Evolutionary conservation across 2,888 invertebrate genomes (phyloP).

Genomic region (Autographa pulchrina): DNA sequence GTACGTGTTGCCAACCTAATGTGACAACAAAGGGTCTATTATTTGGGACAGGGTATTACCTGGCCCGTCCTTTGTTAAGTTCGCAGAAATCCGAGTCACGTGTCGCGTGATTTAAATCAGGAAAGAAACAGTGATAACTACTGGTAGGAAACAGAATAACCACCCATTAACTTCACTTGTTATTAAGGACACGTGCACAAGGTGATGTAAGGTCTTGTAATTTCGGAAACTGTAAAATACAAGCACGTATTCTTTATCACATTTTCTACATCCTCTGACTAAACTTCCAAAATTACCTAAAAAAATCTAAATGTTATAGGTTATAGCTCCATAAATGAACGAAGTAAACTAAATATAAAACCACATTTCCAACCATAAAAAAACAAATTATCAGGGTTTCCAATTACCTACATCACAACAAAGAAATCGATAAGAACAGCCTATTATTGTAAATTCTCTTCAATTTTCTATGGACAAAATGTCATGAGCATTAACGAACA

Average conservation of each 20-base stretch:
- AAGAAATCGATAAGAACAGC: constrained; percentile 30
- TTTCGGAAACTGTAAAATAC: not conserved
- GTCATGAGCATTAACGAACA: constrained; percentile 13
- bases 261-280: not conserved
- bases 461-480: constrained; percentile 10
- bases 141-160: constrained; percentile 32
- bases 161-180: constrained; percentile 18
- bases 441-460: constrained; percentile 12
- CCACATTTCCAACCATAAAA: constrained; percentile 5
- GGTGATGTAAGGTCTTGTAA: not conserved
- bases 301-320: too few relatives aligned
- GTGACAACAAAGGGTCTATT: constrained; percentile 60
- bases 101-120: constrained; percentile 48
- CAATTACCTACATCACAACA: constrained; percentile 16
- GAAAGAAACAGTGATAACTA: constrained; percentile 27
- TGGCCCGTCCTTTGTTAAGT: constrained; percentile 48
- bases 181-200: not conserved
- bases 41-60: constrained; percentile 53
- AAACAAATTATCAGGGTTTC: constrained; percentile 19
- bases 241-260: not conserved
- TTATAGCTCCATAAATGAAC: constrained; percentile 17
- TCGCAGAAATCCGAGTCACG: constrained; percentile 51
- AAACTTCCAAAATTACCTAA: too few relatives aligned
- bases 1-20: constrained; percentile 61
- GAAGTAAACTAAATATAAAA: constrained; percentile 18